Conservation (phyloP, 2,797 vertebrate genomes). For the Pseudochromis fuscus region DNA sequence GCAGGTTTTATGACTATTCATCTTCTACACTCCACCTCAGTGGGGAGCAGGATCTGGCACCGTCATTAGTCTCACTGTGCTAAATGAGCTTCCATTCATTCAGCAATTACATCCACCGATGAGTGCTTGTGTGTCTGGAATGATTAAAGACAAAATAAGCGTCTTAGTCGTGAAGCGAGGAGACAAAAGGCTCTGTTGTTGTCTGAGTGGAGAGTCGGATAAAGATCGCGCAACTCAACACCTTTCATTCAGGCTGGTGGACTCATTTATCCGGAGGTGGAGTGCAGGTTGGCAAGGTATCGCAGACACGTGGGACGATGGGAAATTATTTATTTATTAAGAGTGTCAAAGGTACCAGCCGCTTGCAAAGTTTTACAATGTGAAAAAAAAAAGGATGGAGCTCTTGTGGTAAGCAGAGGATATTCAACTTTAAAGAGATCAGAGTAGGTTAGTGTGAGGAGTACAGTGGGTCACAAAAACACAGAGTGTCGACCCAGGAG, state of each 20-base stretch:
- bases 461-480: slow-evolving; percentile 42
- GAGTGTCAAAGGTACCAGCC: slow-evolving; percentile 15
- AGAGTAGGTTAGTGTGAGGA: slow-evolving; percentile 56
- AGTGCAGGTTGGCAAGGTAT: not conserved
- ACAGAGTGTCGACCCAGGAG: slow-evolving; percentile 12
- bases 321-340: slow-evolving; percentile 41
- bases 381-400: not conserved
- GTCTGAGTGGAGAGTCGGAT: slow-evolving; percentile 10
- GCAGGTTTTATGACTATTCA: slow-evolving; percentile 65
- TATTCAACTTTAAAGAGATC: slow-evolving; percentile 42
- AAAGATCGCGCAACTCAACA: slow-evolving; percentile 37
- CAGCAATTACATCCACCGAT: slow-evolving; percentile 48
- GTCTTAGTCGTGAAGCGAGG: slow-evolving; percentile 6
- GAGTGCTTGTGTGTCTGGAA: slow-evolving; percentile 42
- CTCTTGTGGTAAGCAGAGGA: slow-evolving; percentile 15
- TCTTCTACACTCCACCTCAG: slow-evolving; percentile 56
- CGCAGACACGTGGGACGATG: slow-evolving; percentile 4
- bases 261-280: not conserved
- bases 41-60: slow-evolving; percentile 51
- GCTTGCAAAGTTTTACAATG: slow-evolving; percentile 25
- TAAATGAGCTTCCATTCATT: slow-evolving; percentile 62
- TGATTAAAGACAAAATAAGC: slow-evolving; percentile 49
- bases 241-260: slow-evolving; percentile 29
- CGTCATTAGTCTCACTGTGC: slow-evolving; percentile 59
- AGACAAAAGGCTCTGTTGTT: slow-evolving; percentile 27